Evolutionary conservation across 2,113 vertebrate species (phyloP), one percentile per base, ranked within the genome.

Genomic region (Cinclus mexicanus): DNA sequence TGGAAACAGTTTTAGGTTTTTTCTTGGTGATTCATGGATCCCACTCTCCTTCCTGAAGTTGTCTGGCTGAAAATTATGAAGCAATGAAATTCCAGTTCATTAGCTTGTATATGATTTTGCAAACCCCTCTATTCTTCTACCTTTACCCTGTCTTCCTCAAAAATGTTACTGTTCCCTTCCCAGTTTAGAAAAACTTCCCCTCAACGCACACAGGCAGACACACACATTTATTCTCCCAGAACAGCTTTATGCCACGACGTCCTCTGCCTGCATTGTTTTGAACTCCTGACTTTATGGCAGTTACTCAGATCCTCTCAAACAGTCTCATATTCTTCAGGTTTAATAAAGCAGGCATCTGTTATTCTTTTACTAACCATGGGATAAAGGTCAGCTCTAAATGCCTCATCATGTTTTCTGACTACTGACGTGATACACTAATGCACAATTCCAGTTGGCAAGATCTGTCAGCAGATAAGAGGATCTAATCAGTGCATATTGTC

Each of bases 301-400:
- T 52, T 67, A 47, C 23, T 89, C 26, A 55, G 29, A 49, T 82
- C 31, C n/a, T 71, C 52, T 91, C 49, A 63, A 49, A 7, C 10
- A 80, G 7, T 39, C 41, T 96, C 35, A 21, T 81, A 35, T 55
- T 72, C 53, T 86, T 76, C 65, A 84, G 33, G 21, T 85, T 91
- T 68, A 82, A 47, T 29, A 74, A 88, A 87, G 26, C 60, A 75
- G 28, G 7, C 3, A 5, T 75, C 77, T 87, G 64, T 97, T 95
- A 84, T 59, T 93, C 42, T 96, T 91, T 91, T 74, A 78, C 70
- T 82, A 75, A 68, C 44, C 8, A 6, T 8, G 14, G 61, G 49
- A 39, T 96, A 89, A 82, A 91, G 57, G 86, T 61, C 90, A 93
- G n/a, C 53, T 93, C 35, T 79, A 93, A 93, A 85, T 81, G 53